These are phyloP conservation scores for Agriopis marginaria DNA, from an alignment of 2,888 invertebrate species.

Conservation along the genomic window DNA sequence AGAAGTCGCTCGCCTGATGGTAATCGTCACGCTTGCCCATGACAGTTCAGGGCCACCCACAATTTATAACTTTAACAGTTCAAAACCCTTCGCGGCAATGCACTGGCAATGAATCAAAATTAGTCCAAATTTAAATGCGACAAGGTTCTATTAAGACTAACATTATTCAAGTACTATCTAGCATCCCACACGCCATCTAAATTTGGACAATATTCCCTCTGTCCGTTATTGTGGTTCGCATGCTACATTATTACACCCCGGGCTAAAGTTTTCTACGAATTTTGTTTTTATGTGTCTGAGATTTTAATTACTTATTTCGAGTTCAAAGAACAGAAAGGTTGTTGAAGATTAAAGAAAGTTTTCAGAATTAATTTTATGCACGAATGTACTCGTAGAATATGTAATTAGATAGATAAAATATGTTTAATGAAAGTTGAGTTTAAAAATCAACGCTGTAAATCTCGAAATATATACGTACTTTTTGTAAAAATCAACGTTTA, in stretches of 20 bases:
- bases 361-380: slow-evolving; percentile 12
- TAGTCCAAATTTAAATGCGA: not conserved
- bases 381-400: slow-evolving; percentile 4
- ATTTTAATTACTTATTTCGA: slow-evolving; percentile 44
- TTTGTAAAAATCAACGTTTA: no score
- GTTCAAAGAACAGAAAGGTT: slow-evolving; percentile 36
- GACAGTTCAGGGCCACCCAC: no score
- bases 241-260: slow-evolving; percentile 47
- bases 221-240: slow-evolving; percentile 51
- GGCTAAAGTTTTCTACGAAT: slow-evolving; percentile 43
- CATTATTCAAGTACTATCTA: slow-evolving; percentile 19
- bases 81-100: no score
- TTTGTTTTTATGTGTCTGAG: slow-evolving; percentile 38
- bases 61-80: no score
- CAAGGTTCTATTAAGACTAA: not conserved
- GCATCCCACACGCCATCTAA: slow-evolving; percentile 43
- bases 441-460: no score
- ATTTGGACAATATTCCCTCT: slow-evolving; percentile 47
- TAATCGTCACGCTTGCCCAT: no score
- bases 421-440: no score
- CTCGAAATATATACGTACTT: no score
- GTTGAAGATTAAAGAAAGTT: slow-evolving; percentile 5
- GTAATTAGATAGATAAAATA: not conserved
- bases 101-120: not conserved
- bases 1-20: no score